These are phyloP conservation scores for Cavia porcellus DNA, from an alignment of 2,113 vertebrate genomes.

Conservation along the genomic window DNA sequence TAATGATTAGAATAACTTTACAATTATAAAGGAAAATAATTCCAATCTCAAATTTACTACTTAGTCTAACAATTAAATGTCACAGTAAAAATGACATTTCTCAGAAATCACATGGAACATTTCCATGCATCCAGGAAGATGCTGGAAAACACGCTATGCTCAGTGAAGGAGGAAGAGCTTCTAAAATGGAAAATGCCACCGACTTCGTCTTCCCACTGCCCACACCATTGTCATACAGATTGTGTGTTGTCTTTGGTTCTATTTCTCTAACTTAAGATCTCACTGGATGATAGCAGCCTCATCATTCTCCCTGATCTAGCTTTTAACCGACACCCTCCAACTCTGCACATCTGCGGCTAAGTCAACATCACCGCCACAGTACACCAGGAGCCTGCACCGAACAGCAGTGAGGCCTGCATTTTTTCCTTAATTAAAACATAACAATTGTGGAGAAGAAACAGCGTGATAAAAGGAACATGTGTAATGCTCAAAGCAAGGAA, in stretches of 20 bases:
- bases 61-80: background rate
- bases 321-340: background rate
- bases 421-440: background rate
- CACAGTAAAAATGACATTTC: background rate
- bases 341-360: background rate
- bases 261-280: background rate
- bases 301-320: background rate
- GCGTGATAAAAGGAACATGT: background rate
- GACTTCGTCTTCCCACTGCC: background rate
- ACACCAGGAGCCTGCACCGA: background rate
- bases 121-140: background rate
- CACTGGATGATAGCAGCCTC: background rate
- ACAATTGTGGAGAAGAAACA: background rate
- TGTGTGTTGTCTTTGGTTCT: background rate
- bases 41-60: background rate
- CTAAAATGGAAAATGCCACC: background rate
- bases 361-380: background rate
- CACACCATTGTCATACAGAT: background rate
- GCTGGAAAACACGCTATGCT: background rate
- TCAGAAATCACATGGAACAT: background rate
- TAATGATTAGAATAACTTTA: background rate
- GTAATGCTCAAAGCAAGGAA: background rate
- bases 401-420: background rate
- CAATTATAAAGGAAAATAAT: conserved; percentile 5
- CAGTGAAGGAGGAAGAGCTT: background rate